Base-by-base conservation (phyloP, 2,888 invertebrate genomes). In the Eupithecia vulgata region DNA sequence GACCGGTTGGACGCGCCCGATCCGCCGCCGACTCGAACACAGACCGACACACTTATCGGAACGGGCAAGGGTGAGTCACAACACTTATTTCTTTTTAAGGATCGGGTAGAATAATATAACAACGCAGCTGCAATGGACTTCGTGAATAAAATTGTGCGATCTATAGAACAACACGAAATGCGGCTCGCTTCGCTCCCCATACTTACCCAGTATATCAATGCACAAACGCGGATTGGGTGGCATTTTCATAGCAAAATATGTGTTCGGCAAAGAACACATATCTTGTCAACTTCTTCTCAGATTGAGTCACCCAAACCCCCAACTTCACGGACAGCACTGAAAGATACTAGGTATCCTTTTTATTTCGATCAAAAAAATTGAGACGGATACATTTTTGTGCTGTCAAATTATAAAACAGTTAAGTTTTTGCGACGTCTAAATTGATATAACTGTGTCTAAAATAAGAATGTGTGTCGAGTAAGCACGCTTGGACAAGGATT, bases 11-110 rank as follows among this genome's bases (percentile, higher is more conserved):
- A 91, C 71, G 84, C 87, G 5, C 83, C 88, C 6, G 75, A 85
- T 0, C 82, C 87, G 10, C 83, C 89, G 1, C 84, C 79, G 40
- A 72, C 59, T 25, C 79, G 90, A 34, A 79, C 89, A 10, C 92
- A 92, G 62, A 80, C 88, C 0, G 92, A 93, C 17, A 86, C 87
- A 25, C 89, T 93, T 52, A 88, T 91, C 65, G 81, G 90, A 25
- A 82, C 90, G 61, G 89, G 92, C 91, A 12, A 77, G 45, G 15
- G 37, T 25, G 35, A 17, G 25, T 48, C 8, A 62, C 61, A 34
- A 61, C 30, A 34, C 61, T 30, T 61, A 8, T 61, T 61, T 34
- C 7, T 61, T 61, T 17, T 61, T 17, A n/a, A 21, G 8, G 48
- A n/a, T 48, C n/a, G n/a, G 10, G 48, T 48, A 48, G 48, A 8